A percentile compares a stretch with the other conserved stretches of the same genome.
phyloP scores from a whole-genome alignment of 2,797 vertebrate genomes.

The Setipinna tenuifilis region DNA sequence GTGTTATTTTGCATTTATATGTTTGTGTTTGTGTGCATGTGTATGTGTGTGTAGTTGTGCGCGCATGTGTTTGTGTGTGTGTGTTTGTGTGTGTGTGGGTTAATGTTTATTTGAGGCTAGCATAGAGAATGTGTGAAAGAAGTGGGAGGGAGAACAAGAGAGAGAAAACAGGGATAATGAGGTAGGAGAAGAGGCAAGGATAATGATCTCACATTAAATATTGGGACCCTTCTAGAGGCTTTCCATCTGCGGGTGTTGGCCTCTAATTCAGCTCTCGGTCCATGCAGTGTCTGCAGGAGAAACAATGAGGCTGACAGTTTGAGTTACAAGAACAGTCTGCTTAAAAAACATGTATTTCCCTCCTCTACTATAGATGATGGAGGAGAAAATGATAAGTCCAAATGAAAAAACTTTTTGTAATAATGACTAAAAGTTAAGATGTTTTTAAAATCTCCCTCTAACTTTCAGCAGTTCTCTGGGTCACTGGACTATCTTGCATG shows the following conservation, averaged over 20 bases:
- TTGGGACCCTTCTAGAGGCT: background rate
- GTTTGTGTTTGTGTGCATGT: background rate
- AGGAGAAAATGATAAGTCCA: background rate
- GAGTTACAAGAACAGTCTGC: background rate
- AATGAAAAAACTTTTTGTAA: background rate
- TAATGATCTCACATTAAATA: conserved; percentile 15
- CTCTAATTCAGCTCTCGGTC: background rate
- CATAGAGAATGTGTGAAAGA: conserved; percentile 12
- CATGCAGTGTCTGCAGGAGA: background rate
- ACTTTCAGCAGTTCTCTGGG: background rate
- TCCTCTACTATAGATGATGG: background rate
- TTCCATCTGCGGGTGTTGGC: background rate
- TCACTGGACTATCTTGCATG: background rate
- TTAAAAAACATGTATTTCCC: background rate
- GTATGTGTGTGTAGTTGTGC: background rate
- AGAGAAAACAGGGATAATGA: conserved; percentile 29
- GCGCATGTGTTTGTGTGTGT: conserved; percentile 39
- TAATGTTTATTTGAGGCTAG: conserved; percentile 40
- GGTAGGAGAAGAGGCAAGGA: conserved; percentile 32
- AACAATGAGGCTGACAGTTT: background rate
- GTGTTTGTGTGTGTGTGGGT: conserved; percentile 24
- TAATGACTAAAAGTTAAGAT: background rate
- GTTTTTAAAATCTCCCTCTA: background rate
- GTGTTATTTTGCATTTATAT: background rate
- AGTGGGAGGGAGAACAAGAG: conserved; percentile 24